Evolutionary conservation across 2,797 vertebrate species (phyloP).

Genomic region (Pteropus rufus): DNA sequence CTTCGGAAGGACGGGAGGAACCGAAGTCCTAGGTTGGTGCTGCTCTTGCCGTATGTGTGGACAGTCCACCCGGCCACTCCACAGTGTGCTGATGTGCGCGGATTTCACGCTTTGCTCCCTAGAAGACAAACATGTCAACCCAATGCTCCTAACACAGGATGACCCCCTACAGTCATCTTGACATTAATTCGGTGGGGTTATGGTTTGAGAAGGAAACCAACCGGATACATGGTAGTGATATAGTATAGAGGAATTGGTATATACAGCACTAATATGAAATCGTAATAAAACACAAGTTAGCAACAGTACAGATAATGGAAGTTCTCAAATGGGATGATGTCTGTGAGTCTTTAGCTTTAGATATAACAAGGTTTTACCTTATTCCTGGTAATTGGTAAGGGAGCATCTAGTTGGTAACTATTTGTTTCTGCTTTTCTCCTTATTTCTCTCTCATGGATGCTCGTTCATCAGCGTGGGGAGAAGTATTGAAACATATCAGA

Average conservation of each 20-base stretch:
- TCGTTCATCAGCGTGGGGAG: not conserved
- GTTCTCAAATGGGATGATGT: not conserved
- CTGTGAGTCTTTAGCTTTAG: not conserved
- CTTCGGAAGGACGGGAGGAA: not conserved
- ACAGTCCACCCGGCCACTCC: not conserved
- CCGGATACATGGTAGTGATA: not conserved
- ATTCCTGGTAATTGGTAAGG: not conserved
- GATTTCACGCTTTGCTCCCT: not conserved
- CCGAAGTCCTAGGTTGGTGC: not conserved
- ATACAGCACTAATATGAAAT: not conserved
- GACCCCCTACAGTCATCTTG: not conserved
- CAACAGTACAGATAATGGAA: not conserved
- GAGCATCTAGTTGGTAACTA: not conserved
- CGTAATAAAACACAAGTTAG: not conserved
- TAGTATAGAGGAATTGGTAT: not conserved
- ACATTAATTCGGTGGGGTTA: not conserved
- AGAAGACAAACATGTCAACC: not conserved
- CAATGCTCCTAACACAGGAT: not conserved
- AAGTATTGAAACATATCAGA: not conserved
- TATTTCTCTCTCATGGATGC: not conserved
- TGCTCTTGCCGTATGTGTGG: rapidly evolving
- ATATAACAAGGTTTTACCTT: not conserved
- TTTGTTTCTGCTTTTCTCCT: not conserved
- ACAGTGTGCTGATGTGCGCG: rapidly evolving
- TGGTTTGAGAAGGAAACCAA: not conserved